Conservation (phyloP, 2,113 vertebrate species). For the Gobio gobio region DNA sequence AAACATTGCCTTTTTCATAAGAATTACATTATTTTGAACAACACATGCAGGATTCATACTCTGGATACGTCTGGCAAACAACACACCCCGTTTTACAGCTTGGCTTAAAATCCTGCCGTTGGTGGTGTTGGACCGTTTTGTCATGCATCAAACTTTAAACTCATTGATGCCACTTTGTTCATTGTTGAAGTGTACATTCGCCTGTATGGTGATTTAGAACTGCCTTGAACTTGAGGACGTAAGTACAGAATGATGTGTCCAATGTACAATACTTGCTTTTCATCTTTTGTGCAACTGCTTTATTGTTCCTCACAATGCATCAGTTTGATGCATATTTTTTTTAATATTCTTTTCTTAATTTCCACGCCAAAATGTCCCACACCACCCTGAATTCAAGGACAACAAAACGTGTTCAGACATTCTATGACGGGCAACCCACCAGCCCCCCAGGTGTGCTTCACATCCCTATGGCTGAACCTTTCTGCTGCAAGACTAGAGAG, state of each 20-base stretch:
- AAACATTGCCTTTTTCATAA: not conserved
- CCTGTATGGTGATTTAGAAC: not conserved
- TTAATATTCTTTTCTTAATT: not conserved
- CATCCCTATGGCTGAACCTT: conserved; percentile 93
- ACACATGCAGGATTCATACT: not conserved
- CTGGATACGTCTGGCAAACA: not conserved
- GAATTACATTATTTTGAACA: no score
- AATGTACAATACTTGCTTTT: not conserved
- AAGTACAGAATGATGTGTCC: not conserved
- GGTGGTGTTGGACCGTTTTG: not conserved
- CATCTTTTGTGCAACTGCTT: not conserved
- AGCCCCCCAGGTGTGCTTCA: conserved; percentile 88
- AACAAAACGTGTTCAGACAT: conserved; percentile 86
- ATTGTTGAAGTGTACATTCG: not conserved
- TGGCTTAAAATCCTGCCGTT: not conserved
- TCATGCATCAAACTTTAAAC: not conserved
- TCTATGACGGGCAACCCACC: conserved; percentile 84
- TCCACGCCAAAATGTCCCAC: not conserved
- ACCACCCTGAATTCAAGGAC: conserved; percentile 78
- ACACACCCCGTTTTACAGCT: not conserved
- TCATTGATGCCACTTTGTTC: not conserved
- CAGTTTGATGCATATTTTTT: not conserved
- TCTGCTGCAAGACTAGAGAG: conserved; percentile 93
- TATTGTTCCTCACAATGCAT: not conserved
- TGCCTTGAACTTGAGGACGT: not conserved